Evolutionary conservation across 2,797 vertebrate species (phyloP).

Genomic region (Loriculus beryllinus): DNA sequence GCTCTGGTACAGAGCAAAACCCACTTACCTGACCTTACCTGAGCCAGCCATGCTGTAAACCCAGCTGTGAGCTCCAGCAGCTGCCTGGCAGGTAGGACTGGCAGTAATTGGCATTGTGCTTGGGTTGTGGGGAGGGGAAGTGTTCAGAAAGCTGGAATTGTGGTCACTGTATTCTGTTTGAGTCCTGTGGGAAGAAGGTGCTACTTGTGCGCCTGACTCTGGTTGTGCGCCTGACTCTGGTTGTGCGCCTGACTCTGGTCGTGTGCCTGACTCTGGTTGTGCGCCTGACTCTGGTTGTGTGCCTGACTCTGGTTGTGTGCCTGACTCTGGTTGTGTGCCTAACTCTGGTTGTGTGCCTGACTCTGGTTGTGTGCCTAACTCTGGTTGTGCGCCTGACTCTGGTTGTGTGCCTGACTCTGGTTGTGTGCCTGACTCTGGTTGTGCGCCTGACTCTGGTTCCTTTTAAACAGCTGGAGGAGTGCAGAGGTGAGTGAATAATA

Average conservation of each 20-base stretch:
- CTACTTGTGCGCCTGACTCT: not conserved
- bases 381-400: too few species aligned
- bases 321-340: too few species aligned
- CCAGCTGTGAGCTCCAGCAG: not conserved
- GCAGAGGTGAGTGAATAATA: not conserved
- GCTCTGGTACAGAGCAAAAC: not conserved
- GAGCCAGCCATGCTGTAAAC: not conserved
- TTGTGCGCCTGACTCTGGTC: not conserved
- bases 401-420: too few species aligned
- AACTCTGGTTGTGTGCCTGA: too few species aligned
- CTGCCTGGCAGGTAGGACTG: not conserved
- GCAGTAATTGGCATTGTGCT: rapidly evolving
- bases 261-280: too few species aligned
- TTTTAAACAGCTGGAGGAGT: not conserved
- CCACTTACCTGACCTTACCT: not conserved
- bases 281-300: too few species aligned
- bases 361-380: too few species aligned
- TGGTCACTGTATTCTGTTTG: not conserved
- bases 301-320: too few species aligned
- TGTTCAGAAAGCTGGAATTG: not conserved
- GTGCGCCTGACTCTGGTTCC: not conserved
- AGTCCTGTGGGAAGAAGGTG: not conserved
- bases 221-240: too few species aligned
- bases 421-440: too few species aligned
- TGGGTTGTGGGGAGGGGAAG: not conserved